Base-by-base conservation (phyloP, 2,113 vertebrate genomes). In the Nyctibius bracteatus region DNA sequence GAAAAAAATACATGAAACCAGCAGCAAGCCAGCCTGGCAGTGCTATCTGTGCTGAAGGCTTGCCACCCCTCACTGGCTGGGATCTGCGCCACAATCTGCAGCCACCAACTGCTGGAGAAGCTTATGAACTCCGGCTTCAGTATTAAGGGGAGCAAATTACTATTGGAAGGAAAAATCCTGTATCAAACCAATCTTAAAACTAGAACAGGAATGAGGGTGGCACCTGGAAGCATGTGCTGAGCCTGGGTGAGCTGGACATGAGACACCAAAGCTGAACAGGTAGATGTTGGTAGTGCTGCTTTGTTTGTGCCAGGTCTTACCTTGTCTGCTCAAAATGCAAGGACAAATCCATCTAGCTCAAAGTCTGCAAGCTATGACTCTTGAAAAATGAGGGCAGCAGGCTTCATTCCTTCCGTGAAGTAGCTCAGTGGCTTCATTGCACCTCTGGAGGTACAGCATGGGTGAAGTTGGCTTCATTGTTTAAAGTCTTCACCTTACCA, bases 251-350 rank as follows among this genome's bases (percentile, higher is more conserved):
- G 46, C 46, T 52, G 62, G 68, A 6, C 19, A 22, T 1, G 1
- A 58, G 70, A 25, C 28, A 12, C 8, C 5, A 10, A 28, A 31
- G 28, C 55, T 37, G 73, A 66, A 52, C 0, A 1, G 59, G 10
- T 44, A 20, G 39, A 41, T 65, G 25, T 10, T 5, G 2, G 39
- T 8, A 58, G 59, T 0, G 0, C 20, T 43, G 51, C 24, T 5
- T n/a, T 35, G 25, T 47, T 65, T 49, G 44, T 68, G 41, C 44
- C 44, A 49, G 61, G 14, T 46, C 31, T 67, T 41, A 17, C 21
- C 33, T 63, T 39, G 14, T 8, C 24, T 61, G 28, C 58, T 74
- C 3, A 30, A 73, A 94, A 39, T 30, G 16, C 49, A 73, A 24
- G 33, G n/a, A 23, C 17, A 70, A 41, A 30, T 46, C 20, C 5